Evolutionary conservation across 1,140 invertebrate species (phyloP).

Genomic region (Elysia chlorotica): DNA sequence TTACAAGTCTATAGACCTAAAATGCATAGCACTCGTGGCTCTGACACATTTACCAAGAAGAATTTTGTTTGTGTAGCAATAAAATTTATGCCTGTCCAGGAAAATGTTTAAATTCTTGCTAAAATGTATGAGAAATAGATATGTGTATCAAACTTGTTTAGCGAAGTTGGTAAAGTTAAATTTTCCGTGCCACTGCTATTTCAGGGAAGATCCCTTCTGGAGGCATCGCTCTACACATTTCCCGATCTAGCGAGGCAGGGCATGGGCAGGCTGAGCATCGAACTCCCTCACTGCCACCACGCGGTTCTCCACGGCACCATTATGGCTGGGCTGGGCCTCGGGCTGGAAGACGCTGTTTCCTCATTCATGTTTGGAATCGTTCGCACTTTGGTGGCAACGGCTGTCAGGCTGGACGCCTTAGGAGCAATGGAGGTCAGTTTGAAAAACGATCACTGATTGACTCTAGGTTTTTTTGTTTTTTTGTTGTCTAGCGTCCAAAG

Average conservation of each 20-base stretch:
- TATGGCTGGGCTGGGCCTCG: background rate
- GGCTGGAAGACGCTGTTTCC: background rate
- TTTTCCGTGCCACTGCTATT: background rate
- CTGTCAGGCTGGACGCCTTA: background rate
- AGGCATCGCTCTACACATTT: background rate
- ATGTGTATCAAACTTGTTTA: too few relatives aligned
- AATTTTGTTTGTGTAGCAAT: too few relatives aligned
- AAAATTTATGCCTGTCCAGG: background rate
- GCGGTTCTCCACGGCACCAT: background rate
- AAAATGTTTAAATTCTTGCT: background rate
- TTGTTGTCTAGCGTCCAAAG: too few relatives aligned
- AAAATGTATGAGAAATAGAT: background rate
- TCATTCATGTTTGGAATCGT: background rate
- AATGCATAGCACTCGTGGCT: too few relatives aligned
- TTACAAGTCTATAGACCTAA: too few relatives aligned
- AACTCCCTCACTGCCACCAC: background rate
- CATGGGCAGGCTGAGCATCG: background rate
- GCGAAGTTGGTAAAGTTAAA: too few relatives aligned
- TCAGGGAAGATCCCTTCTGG: background rate
- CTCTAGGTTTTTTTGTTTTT: too few relatives aligned
- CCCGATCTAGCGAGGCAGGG: background rate
- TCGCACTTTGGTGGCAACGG: background rate
- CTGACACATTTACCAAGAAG: too few relatives aligned
- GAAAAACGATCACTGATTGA: too few relatives aligned
- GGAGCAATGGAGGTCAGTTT: background rate